These are phyloP conservation scores for Furcula furcula DNA, from an alignment of 2,888 invertebrate species.

Conservation along the genomic window DNA sequence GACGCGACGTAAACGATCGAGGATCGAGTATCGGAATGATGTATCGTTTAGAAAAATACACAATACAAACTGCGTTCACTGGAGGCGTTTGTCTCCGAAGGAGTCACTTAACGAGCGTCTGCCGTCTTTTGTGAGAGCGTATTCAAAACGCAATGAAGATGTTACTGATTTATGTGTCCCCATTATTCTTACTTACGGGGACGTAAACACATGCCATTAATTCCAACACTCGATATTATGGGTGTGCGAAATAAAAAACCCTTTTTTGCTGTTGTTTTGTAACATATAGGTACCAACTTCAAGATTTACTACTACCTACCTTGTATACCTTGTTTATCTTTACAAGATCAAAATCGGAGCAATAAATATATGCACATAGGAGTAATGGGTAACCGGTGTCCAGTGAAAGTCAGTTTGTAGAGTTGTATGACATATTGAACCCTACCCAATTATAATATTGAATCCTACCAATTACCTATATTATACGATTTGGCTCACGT, in stretches of 20 bases:
- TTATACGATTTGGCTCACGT: too few species aligned
- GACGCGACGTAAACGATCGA: not conserved
- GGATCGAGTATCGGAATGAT: not conserved
- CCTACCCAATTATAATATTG: too few species aligned
- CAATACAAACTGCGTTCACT: constrained; percentile 36
- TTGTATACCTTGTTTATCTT: too few species aligned
- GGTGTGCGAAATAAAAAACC: not conserved
- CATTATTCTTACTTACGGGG: constrained; percentile 71
- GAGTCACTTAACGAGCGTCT: constrained; percentile 46
- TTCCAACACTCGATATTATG: constrained; percentile 14
- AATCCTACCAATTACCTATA: too few species aligned
- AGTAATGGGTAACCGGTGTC: too few species aligned
- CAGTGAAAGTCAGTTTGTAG: too few species aligned
- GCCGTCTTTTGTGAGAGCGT: constrained; percentile 55
- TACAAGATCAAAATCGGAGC: too few species aligned
- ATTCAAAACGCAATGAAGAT: constrained; percentile 69
- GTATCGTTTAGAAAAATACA: not conserved
- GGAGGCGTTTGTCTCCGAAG: constrained; percentile 42
- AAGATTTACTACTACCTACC: too few species aligned
- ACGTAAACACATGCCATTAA: constrained; percentile 69
- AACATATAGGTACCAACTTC: too few species aligned
- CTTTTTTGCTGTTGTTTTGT: too few species aligned
- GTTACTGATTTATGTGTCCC: constrained; percentile 64
- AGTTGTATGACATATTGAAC: too few species aligned
- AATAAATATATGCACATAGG: too few species aligned